Evolutionary conservation across 1,140 invertebrate species (phyloP).

Genomic region (Anthonomus grandis): DNA sequence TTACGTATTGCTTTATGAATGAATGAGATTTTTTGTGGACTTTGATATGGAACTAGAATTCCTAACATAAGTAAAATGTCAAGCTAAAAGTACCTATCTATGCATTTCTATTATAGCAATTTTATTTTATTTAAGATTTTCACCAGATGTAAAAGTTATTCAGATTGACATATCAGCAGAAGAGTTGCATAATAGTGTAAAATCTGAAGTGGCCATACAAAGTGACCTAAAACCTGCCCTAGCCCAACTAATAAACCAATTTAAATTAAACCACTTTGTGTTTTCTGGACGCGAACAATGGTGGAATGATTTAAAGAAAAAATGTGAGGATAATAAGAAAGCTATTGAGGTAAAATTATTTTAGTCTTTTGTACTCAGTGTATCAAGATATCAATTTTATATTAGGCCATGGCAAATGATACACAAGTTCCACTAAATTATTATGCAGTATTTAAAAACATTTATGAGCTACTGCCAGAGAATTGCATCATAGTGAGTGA

Average conservation of each 20-base stretch:
- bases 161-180: conserved; percentile 89
- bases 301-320: conserved; percentile 58
- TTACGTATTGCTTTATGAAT: too few relatives aligned
- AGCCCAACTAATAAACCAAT: conserved; percentile 47
- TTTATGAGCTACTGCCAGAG: conserved; percentile 69
- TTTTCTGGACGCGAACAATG: conserved; percentile 52
- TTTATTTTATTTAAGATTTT: conserved; percentile 58
- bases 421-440: conserved; percentile 83
- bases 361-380: conserved; percentile 5
- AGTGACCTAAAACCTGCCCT: conserved; percentile 43
- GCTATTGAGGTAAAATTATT: conserved; percentile 55
- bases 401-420: conserved; percentile 58
- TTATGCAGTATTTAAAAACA: conserved; percentile 83
- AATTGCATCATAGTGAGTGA: conserved; percentile 95
- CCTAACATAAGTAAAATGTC: too few relatives aligned
- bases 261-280: conserved; percentile 54
- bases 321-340: conserved; percentile 59
- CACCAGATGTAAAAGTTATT: conserved; percentile 81
- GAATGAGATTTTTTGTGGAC: too few relatives aligned
- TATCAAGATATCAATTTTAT: not conserved
- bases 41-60: too few relatives aligned
- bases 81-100: too few relatives aligned
- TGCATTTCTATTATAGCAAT: too few relatives aligned
- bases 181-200: conserved; percentile 88
- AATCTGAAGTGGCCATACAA: conserved; percentile 43